Evolutionary conservation across 2,113 vertebrate species (phyloP).

Genomic region (Actenoides lindsayi): DNA sequence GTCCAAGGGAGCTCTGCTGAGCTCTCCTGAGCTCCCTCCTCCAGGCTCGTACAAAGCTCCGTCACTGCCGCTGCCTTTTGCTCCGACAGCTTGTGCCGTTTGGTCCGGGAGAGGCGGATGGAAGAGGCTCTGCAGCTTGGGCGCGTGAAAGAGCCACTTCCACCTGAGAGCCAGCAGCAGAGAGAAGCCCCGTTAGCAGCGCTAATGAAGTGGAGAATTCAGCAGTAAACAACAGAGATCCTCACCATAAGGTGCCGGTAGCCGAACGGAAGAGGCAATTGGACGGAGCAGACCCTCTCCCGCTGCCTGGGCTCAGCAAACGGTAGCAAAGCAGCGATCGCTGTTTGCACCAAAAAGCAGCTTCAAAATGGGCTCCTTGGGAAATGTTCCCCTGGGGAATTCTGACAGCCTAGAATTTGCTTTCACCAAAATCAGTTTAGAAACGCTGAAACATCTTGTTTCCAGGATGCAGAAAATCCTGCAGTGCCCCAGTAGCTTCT

Average conservation of each 20-base stretch:
- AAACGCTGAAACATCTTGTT: background rate
- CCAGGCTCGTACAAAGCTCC: fast-evolving
- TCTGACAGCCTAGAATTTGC: background rate
- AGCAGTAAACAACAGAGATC: background rate
- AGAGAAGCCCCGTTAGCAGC: background rate
- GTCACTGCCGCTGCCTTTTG: background rate
- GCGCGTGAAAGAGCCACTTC: conserved; percentile 39
- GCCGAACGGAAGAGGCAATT: background rate
- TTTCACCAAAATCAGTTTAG: background rate
- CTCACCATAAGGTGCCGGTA: background rate
- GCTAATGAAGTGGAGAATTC: conserved; percentile 22
- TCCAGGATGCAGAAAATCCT: background rate
- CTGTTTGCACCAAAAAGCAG: background rate
- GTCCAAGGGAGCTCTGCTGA: background rate
- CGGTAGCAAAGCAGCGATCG: background rate
- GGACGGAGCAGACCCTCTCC: background rate
- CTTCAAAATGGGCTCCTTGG: background rate
- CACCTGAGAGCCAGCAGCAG: background rate
- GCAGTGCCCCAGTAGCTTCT: background rate
- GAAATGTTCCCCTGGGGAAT: background rate
- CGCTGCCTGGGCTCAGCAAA: background rate
- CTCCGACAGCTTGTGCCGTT: background rate
- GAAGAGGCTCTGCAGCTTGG: background rate
- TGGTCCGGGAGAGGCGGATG: conserved; percentile 7
- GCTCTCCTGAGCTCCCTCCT: background rate